Evolutionary conservation across 2,888 invertebrate genomes (phyloP), one percentile per base, ranked within the genome.

Genomic region (Drosophila rubida): DNA sequence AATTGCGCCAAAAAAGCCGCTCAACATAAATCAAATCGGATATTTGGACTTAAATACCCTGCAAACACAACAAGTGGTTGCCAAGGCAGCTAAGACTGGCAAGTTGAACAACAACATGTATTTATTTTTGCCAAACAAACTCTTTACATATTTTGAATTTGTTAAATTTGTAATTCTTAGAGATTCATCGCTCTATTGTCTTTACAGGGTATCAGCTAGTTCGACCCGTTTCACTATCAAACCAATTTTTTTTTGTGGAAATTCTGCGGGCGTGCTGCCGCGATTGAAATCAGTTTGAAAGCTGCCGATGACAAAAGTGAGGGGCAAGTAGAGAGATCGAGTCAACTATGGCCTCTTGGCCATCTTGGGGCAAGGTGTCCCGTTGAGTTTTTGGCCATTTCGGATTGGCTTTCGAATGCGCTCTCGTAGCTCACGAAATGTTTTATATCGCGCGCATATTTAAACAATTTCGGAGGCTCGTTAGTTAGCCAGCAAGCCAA

Each of bases 381-480:
- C 63, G 76, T 78, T 72, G 76, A 46, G 72, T 44, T 60, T 63
- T 62, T 60, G 68, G 57, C 60, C 75, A 76, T 76, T 64, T 23
- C 46, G 46, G 48, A 54, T 60, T 32, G 48, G 41, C 53, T 46
- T 60, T 69, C 45, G 46, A 48, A 53, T 58, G 45, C 37, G 69
- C 60, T 57, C 61, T 70, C 60, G 65, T 78, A 74, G 72, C 78
- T 83, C 82, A 83, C 84, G 82, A 83, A 83, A 79, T 79, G 79
- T 84, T 80, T 78, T 76, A 80, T 82, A 69, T 75, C 78, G 69
- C 57, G 77, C 74, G 82, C 80, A 82, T 82, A 80, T 82, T 82
- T 80, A 82, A 82, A 72, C 80, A 78, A 76, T 78, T 82, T 74
- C 3, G 19, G 22, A 68, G 64, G 74, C 76, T 82, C 80, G 83